Conservation (phyloP, 2,113 vertebrate species). For the Cathartes aura region DNA sequence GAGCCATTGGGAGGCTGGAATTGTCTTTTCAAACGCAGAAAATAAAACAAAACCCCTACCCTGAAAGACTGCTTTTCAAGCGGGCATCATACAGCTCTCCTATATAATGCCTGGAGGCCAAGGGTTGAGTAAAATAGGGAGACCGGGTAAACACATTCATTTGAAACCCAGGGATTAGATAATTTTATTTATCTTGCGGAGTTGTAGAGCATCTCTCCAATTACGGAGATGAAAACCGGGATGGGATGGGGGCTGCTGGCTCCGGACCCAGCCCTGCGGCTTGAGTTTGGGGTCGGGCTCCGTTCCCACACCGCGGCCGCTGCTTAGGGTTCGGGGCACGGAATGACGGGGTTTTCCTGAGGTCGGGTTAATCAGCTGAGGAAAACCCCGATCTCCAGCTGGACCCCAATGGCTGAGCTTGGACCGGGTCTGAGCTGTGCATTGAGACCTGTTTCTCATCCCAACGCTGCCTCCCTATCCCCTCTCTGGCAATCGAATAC, state of each 20-base stretch:
- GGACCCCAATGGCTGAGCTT: not conserved
- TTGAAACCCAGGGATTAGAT: not conserved
- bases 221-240: not conserved
- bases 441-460: not conserved
- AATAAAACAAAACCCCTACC: not conserved
- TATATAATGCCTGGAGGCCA: not conserved
- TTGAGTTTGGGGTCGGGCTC: not conserved
- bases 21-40: not conserved
- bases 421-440: fast-evolving
- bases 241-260: not conserved
- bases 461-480: not conserved
- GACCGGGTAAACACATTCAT: not conserved
- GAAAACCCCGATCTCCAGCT: not conserved
- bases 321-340: not conserved
- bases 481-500: not conserved
- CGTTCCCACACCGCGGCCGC: not conserved
- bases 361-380: fast-evolving
- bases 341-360: not conserved
- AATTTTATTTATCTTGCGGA: not conserved
- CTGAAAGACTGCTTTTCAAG: not conserved
- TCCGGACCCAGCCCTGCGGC: not conserved
- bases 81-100: not conserved
- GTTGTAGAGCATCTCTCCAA: not conserved
- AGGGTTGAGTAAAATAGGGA: not conserved
- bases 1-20: not conserved